Base-by-base conservation (phyloP, 2,797 vertebrate genomes). In the Catharus ustulatus region DNA sequence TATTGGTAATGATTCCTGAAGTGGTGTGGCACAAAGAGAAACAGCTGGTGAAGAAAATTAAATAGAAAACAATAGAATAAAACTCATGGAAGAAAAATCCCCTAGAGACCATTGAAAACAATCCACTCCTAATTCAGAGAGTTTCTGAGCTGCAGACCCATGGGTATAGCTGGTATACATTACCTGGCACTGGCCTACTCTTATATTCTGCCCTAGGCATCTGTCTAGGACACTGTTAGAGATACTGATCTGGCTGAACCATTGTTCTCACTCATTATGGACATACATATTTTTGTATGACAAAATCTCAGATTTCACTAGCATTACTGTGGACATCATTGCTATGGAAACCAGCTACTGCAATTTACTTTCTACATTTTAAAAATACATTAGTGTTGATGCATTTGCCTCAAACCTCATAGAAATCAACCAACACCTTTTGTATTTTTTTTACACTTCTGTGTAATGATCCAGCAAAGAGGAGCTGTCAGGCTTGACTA, bases 331-430 rank as follows among this genome's bases (percentile, higher is more conserved):
- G 17, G 24, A 76, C 42, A 63, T 19, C 42, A 66, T 94, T 86
- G 79, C 91, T 72, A 86, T 93, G 91, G 89, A 94, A 96, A 93
- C 92, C 49, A 81, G 20, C 49, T 54, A 27, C 59, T 68, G 92
- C 59, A 81, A 79, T 91, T 96, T 76, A 78, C 71, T 67, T 19
- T 34, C 80, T 85, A 19, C 58, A 21, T 20, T 77, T 89, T 64
- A 40, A 87, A 94, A 93, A 85, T n/a, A 72, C 49, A 85, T 89
- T 85, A 80, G 72, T 26, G 72, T 49, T 87, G 38, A 87, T 74
- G 34, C 57, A 77, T 87, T 89, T 89, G 22, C 91, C 87, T 80
- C 27, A 71, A 72, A 68, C 21, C 75, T 94, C 68, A 54, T 36
- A 67, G 75, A 94, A 89, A 93, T 85, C 0, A 0, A 51, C 57